Percentiles rank a stretch among this genome's conserved stretches.
Evolutionary conservation across 2,113 vertebrate species (phyloP).

Genomic region (Saccopteryx leptura): DNA sequence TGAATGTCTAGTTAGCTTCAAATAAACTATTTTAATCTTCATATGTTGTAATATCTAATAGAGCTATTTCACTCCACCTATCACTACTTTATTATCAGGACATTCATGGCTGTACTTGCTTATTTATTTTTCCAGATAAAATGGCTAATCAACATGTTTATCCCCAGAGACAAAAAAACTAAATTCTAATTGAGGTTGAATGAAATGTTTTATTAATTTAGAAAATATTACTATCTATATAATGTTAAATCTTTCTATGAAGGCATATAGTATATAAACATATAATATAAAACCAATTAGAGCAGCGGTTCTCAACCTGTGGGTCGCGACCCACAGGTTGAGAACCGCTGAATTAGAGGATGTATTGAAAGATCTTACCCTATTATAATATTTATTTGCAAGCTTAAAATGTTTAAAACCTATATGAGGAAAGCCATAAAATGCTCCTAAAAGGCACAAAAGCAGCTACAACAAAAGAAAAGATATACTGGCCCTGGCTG

Average conservation of each 20-base stretch:
- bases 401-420: not conserved
- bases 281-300: not conserved
- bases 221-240: slow-evolving; percentile 22
- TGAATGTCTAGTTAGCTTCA: not conserved
- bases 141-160: not conserved
- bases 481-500: not conserved
- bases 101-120: not conserved
- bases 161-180: not conserved
- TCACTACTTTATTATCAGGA: not conserved
- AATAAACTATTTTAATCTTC: slow-evolving; percentile 8
- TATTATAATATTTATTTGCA: not conserved
- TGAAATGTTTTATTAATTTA: slow-evolving; percentile 18
- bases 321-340: too few relatives aligned
- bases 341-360: not conserved
- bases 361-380: not conserved
- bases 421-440: not conserved
- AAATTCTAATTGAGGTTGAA: not conserved
- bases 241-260: not conserved
- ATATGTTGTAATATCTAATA: not conserved
- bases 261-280: not conserved
- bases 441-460: not conserved
- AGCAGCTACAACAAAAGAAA: not conserved
- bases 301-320: not conserved
- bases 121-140: slow-evolving; percentile 26
- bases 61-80: not conserved